These are phyloP conservation scores for Eidolon helvum DNA, from an alignment of 2,113 vertebrate species.

Conservation along the genomic window DNA sequence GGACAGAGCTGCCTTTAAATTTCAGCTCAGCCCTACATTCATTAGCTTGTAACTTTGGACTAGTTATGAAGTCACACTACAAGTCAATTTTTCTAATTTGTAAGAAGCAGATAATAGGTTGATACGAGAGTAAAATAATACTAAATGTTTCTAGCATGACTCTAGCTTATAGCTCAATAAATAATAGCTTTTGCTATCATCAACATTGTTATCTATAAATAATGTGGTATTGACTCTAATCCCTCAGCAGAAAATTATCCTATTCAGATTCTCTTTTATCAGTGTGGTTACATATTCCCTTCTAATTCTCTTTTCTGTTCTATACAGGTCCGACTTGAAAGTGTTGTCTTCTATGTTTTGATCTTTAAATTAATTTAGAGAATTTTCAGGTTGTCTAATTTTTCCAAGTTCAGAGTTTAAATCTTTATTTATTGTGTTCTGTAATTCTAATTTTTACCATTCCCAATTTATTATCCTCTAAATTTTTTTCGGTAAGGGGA, in stretches of 20 bases:
- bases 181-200: neutral
- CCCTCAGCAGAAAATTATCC: neutral
- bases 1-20: neutral
- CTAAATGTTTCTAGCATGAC: neutral
- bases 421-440: neutral
- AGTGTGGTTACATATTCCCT: neutral
- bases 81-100: neutral
- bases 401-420: neutral
- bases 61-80: neutral
- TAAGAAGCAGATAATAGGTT: neutral
- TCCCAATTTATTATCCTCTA: neutral
- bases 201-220: neutral
- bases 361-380: constrained; percentile 20
- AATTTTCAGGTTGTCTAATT: neutral
- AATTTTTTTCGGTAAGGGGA: neutral
- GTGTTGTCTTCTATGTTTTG: neutral
- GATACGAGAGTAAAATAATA: neutral
- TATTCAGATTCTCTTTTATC: neutral
- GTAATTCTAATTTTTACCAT: neutral
- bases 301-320: neutral
- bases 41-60: neutral
- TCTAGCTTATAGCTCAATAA: neutral
- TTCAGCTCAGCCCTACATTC: neutral
- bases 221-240: neutral
- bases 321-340: neutral